Percentiles rank a stretch among this genome's conserved stretches.
Evolutionary conservation across 2,888 invertebrate species (phyloP).

Genomic region (Diarsia rubi): DNA sequence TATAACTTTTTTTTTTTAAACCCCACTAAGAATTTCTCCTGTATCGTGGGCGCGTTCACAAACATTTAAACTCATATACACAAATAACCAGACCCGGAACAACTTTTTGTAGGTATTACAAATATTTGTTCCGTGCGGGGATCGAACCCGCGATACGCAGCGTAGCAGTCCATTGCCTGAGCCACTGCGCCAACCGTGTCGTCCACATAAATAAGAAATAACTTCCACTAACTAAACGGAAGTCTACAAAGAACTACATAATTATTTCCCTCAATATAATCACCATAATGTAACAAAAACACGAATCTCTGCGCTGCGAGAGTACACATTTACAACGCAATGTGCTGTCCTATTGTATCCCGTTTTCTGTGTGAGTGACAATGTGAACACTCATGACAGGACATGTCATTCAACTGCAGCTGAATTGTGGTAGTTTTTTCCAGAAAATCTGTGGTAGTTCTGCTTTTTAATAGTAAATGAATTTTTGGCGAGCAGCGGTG

Average conservation of each 20-base stretch:
- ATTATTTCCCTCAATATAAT: background rate
- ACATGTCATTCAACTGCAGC: conserved; percentile 5
- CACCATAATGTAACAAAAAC: conserved; percentile 2
- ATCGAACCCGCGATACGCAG: too few species aligned
- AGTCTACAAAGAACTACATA: background rate
- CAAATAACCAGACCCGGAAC: too few species aligned
- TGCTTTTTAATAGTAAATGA: background rate
- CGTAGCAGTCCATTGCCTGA: too few species aligned
- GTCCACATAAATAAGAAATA: too few species aligned
- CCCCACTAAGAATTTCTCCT: too few species aligned
- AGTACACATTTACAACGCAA: conserved; percentile 14
- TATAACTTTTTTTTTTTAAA: too few species aligned
- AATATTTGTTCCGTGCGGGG: too few species aligned
- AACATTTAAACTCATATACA: too few species aligned
- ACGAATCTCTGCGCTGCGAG: background rate
- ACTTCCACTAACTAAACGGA: background rate
- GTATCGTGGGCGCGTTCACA: too few species aligned
- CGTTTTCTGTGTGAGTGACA: conserved; percentile 25
- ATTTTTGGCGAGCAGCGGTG: too few species aligned
- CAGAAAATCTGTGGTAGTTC: background rate
- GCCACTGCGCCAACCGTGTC: too few species aligned
- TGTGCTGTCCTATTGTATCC: conserved; percentile 25
- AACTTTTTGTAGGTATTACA: too few species aligned
- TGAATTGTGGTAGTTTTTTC: conserved; percentile 6
- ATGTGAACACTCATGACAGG: conserved; percentile 19